phyloP scores from a whole-genome alignment of 2,797 vertebrate species.

The Phrynocephalus vlangalii region DNA sequence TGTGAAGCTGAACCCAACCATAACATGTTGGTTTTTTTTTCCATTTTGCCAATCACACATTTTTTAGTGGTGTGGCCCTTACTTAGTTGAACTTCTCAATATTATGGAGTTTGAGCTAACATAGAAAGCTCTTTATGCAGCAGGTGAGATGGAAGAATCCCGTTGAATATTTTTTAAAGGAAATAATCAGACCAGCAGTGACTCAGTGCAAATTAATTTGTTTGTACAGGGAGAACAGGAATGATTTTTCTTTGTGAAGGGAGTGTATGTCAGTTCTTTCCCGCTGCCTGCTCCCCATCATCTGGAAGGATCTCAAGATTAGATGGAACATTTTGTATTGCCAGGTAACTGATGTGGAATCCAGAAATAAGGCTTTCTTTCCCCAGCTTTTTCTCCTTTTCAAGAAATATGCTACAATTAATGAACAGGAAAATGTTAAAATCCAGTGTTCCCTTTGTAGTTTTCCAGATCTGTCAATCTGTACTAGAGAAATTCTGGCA shows the following conservation, averaged over 20 bases:
- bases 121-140: too few species aligned
- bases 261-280: too few species aligned
- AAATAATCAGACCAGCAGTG: too few species aligned
- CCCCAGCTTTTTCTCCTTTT: too few species aligned
- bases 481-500: slow-evolving; percentile 46
- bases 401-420: not conserved
- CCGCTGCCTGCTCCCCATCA: not conserved
- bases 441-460: not conserved
- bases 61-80: not conserved
- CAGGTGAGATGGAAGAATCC: too few species aligned
- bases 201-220: too few species aligned
- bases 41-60: not conserved
- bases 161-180: too few species aligned
- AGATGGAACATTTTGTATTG: not conserved
- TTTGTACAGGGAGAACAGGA: too few species aligned
- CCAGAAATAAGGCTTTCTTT: too few species aligned
- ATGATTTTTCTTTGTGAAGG: too few species aligned
- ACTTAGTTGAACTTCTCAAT: not conserved
- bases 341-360: not conserved
- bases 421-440: slow-evolving; percentile 37
- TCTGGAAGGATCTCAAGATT: not conserved
- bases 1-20: not conserved
- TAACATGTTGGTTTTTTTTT: not conserved
- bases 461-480: slow-evolving; percentile 24
- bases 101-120: not conserved